Percentiles rank a stretch among this genome's conserved stretches.
These are phyloP conservation scores for Elysia crispata DNA, from an alignment of 2,888 invertebrate genomes.

Conservation along the genomic window DNA sequence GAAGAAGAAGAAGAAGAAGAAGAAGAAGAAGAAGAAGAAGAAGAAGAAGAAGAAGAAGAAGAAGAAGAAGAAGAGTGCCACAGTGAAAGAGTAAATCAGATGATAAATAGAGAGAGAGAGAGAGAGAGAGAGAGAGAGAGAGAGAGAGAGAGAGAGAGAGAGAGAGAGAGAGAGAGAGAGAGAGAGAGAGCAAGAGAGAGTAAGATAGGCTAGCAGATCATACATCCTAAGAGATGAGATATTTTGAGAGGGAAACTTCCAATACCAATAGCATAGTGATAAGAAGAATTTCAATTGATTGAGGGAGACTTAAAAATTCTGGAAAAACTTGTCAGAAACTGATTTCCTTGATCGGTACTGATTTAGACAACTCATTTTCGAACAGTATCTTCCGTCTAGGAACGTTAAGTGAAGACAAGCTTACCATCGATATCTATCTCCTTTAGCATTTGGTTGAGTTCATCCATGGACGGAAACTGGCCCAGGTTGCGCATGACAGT, in stretches of 20 bases:
- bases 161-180: background rate
- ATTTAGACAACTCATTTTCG: no score
- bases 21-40: no score
- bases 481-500: slow-evolving; percentile 73
- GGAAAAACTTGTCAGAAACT: background rate
- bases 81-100: background rate
- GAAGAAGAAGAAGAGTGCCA: no score
- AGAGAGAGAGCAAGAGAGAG: background rate
- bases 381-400: no score
- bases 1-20: no score
- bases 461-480: slow-evolving; percentile 71
- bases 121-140: background rate
- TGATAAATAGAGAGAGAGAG: no score
- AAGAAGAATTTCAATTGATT: no score
- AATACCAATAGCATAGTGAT: no score
- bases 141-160: background rate
- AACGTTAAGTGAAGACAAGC: slow-evolving; percentile 41
- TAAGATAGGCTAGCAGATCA: background rate
- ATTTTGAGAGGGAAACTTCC: no score
- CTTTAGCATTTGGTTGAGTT: slow-evolving; percentile 70
- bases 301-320: background rate
- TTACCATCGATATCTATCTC: slow-evolving; percentile 74
- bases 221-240: no score
- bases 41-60: background rate
- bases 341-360: background rate